Evolutionary conservation across 2,888 invertebrate genomes (phyloP).

Genomic region (Drepanosiphum platanoidis): DNA sequence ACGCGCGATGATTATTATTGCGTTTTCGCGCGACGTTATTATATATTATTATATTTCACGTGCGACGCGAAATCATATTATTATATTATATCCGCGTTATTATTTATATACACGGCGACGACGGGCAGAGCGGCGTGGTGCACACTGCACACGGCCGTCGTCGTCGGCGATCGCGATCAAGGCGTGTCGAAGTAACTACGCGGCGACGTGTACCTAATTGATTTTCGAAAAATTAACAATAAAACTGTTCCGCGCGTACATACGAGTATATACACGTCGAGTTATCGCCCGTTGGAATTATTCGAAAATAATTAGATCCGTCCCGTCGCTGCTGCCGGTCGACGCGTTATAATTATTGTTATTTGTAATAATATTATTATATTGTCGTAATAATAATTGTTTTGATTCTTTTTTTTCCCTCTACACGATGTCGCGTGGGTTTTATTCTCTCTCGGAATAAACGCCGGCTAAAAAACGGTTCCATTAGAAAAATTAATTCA

Average conservation of each 20-base stretch:
- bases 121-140: no score
- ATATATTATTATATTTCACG: not conserved
- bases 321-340: not conserved
- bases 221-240: not conserved
- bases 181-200: not conserved
- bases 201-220: not conserved
- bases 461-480: not conserved
- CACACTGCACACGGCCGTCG: not conserved
- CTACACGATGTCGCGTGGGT: not conserved
- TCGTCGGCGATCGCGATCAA: not conserved
- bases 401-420: no score
- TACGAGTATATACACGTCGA: no score
- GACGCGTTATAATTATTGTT: no score
- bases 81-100: not conserved
- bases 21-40: not conserved
- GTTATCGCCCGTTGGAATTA: not conserved
- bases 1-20: not conserved
- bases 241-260: not conserved
- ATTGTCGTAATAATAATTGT: no score
- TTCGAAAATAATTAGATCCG: not conserved
- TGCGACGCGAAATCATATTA: not conserved
- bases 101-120: not conserved
- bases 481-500: constrained; percentile 1
- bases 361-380: no score
- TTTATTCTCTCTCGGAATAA: no score